Conservation (phyloP, 1,140 invertebrate genomes). For the Bombus haemorrhoidalis region DNA sequence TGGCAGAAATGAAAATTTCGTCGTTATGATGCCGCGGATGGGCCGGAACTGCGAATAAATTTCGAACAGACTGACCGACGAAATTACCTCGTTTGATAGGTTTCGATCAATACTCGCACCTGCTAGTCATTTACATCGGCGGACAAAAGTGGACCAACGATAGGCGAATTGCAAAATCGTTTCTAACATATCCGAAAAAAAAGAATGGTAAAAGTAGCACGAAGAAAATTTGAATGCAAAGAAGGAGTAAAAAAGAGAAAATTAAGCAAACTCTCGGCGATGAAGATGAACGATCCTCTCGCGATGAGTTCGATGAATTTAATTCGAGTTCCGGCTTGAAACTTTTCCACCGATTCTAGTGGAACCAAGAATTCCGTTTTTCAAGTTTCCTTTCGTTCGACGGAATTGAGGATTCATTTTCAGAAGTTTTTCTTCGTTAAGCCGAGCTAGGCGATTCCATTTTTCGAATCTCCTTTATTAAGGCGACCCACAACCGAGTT, state of each 20-base stretch:
- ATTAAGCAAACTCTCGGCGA: neutral
- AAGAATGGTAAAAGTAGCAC: too few relatives aligned
- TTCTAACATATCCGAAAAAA: too few relatives aligned
- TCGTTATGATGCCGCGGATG: neutral
- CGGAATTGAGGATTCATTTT: neutral
- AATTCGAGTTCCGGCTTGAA: neutral
- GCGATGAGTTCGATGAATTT: neutral
- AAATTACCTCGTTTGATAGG: constrained; percentile 35
- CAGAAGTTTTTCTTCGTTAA: constrained; percentile 9
- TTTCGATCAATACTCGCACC: constrained; percentile 43
- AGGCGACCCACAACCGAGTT: too few relatives aligned
- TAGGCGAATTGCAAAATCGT: neutral
- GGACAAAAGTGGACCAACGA: neutral
- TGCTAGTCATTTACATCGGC: constrained; percentile 12
- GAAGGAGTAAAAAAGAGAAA: too few relatives aligned
- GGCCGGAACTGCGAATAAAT: constrained; percentile 21
- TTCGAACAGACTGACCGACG: constrained; percentile 20
- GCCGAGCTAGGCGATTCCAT: neutral
- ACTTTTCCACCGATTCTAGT: neutral
- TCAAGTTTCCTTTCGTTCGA: neutral
- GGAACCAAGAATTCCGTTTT: constrained; percentile 9
- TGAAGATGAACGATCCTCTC: neutral
- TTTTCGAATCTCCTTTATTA: neutral
- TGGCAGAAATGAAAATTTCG: constrained; percentile 5
- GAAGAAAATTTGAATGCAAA: neutral